Percentiles rank a stretch among this genome's conserved stretches.
These are phyloP conservation scores for Myotis vivesi DNA, from an alignment of 2,797 vertebrate genomes.

Conservation along the genomic window DNA sequence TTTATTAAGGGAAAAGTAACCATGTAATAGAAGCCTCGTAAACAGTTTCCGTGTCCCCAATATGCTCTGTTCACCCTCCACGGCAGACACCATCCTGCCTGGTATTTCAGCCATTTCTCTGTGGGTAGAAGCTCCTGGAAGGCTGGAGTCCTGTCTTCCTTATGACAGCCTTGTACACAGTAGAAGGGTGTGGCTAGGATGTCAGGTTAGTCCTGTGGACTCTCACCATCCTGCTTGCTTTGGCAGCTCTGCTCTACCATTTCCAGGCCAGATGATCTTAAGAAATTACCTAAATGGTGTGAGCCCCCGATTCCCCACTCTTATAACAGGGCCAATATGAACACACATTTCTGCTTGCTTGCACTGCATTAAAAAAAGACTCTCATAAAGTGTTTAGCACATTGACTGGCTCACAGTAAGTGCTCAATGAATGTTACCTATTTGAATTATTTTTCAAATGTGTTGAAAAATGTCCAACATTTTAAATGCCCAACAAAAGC, in stretches of 20 bases:
- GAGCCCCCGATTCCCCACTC: neutral
- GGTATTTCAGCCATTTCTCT: neutral
- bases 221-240: neutral
- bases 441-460: neutral
- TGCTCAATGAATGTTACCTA: neutral
- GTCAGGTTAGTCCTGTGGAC: neutral
- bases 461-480: neutral
- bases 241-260: neutral
- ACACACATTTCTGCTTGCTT: neutral
- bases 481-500: neutral
- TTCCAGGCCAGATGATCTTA: neutral
- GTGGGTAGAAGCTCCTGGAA: neutral
- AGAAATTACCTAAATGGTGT: too few relatives aligned
- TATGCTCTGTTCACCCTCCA: neutral
- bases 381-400: neutral
- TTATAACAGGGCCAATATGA: neutral
- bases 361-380: neutral
- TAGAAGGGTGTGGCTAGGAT: neutral
- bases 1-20: neutral
- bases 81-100: neutral
- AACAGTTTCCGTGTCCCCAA: neutral
- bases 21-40: neutral
- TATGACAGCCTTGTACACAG: neutral
- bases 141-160: neutral
- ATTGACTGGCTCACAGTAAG: neutral